Percentiles rank a stretch among this genome's conserved stretches.
These are phyloP conservation scores for Okapia johnstoni DNA, from an alignment of 2,113 vertebrate species.

Conservation along the genomic window DNA sequence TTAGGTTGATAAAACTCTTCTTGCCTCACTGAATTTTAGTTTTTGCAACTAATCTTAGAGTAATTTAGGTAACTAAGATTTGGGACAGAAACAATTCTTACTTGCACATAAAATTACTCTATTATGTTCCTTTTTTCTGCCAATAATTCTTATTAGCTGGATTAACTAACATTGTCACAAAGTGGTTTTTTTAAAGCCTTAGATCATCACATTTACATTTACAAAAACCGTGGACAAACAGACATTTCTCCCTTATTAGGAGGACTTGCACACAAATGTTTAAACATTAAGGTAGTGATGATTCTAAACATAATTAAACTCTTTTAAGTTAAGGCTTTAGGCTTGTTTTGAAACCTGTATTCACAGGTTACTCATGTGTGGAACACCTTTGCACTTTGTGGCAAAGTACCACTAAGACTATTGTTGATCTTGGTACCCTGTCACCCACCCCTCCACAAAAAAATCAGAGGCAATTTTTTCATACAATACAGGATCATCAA, in stretches of 20 bases:
- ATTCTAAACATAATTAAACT: constrained; percentile 35
- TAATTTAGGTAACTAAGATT: background rate
- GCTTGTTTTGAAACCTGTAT: constrained; percentile 16
- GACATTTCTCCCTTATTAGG: constrained; percentile 32
- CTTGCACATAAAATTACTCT: background rate
- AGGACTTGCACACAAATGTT: background rate
- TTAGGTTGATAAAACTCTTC: background rate
- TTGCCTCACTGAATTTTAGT: background rate
- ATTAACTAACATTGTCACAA: constrained; percentile 34
- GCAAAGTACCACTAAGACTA: background rate
- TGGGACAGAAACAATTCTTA: background rate
- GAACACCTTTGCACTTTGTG: constrained; percentile 11
- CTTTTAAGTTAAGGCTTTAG: constrained; percentile 37
- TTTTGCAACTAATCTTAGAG: constrained; percentile 21
- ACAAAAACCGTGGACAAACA: constrained; percentile 41
- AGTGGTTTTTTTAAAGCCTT: background rate
- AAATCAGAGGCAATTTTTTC: background rate
- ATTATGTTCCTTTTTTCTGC: background rate
- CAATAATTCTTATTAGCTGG: background rate
- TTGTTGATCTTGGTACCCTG: background rate
- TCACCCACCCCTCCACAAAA: background rate
- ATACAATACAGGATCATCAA: background rate
- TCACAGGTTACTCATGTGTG: constrained; percentile 1
- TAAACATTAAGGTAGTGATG: background rate
- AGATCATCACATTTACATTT: constrained; percentile 29